A percentile compares a stretch with the other conserved stretches of the same genome.
phyloP scores from a whole-genome alignment of 2,797 vertebrate genomes.

The Chiloscyllium punctatum region DNA sequence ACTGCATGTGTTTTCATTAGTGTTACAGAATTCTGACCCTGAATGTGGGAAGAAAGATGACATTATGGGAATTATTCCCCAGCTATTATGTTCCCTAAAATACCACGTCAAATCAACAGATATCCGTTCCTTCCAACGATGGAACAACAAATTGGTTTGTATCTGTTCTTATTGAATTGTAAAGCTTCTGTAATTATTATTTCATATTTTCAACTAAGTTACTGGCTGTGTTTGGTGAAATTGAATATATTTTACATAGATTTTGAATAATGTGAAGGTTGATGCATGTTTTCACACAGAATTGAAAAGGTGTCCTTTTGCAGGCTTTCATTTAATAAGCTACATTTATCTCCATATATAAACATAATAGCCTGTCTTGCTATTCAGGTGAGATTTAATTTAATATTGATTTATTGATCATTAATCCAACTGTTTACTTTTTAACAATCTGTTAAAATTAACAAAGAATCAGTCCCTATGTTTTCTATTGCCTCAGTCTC shows the following conservation, averaged over 20 bases:
- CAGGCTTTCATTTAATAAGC: neutral
- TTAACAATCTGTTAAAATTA: neutral
- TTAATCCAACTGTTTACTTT: neutral
- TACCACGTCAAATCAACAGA: neutral
- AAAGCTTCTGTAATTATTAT: neutral
- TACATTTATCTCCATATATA: too few species aligned
- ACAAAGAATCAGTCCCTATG: neutral
- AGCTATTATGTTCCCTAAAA: neutral
- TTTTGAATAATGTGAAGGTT: neutral
- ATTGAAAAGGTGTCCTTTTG: neutral
- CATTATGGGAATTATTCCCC: conserved; percentile 37
- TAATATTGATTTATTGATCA: neutral
- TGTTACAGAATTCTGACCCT: neutral
- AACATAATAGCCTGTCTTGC: neutral
- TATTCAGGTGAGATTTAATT: too few species aligned
- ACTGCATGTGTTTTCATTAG: neutral
- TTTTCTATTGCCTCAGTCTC: neutral
- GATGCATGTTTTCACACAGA: neutral
- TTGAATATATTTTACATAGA: neutral
- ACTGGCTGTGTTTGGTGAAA: neutral
- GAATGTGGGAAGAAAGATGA: conserved; percentile 30
- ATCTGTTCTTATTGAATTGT: neutral
- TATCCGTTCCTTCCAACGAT: neutral
- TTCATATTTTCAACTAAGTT: neutral
- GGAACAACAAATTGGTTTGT: conserved; percentile 30